phyloP scores from a whole-genome alignment of 2,797 vertebrate species.

The Semaprochilodus insignis region DNA sequence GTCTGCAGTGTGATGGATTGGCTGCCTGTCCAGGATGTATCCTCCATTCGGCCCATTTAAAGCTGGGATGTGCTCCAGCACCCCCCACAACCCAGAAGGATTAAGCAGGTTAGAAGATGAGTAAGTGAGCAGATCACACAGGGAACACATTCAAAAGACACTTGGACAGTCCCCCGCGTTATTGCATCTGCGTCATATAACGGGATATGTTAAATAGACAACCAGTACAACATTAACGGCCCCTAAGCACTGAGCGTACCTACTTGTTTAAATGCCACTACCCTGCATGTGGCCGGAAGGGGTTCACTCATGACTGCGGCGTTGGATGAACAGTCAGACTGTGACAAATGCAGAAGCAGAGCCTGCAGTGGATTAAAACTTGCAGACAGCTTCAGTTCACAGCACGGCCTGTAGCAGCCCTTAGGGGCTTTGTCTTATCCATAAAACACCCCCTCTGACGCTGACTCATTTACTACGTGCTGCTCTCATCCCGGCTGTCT shows the following conservation, averaged over 20 bases:
- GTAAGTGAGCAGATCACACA: not conserved
- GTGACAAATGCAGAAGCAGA: slow-evolving; percentile 16
- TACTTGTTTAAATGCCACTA: not conserved
- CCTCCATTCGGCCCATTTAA: too few relatives aligned
- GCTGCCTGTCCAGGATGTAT: too few relatives aligned
- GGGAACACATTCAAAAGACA: not conserved
- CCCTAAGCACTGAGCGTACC: not conserved
- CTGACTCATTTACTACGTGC: slow-evolving; percentile 35
- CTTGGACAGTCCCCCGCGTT: not conserved
- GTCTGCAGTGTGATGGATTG: too few relatives aligned
- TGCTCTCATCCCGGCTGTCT: slow-evolving; percentile 25
- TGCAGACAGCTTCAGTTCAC: slow-evolving; percentile 30
- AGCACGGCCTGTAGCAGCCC: slow-evolving; percentile 27
- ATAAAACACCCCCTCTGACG: slow-evolving; percentile 32
- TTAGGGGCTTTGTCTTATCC: slow-evolving; percentile 26
- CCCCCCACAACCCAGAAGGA: too few relatives aligned
- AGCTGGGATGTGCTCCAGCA: too few relatives aligned
- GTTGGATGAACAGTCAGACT: not conserved
- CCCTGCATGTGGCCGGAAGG: not conserved
- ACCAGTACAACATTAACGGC: not conserved
- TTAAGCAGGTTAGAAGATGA: too few relatives aligned
- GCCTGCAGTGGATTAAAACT: slow-evolving; percentile 1
- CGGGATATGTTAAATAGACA: too few relatives aligned
- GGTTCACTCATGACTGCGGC: not conserved
- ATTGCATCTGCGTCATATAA: not conserved